Conservation (phyloP, 2,113 vertebrate genomes). For the Chloebia gouldiae region DNA sequence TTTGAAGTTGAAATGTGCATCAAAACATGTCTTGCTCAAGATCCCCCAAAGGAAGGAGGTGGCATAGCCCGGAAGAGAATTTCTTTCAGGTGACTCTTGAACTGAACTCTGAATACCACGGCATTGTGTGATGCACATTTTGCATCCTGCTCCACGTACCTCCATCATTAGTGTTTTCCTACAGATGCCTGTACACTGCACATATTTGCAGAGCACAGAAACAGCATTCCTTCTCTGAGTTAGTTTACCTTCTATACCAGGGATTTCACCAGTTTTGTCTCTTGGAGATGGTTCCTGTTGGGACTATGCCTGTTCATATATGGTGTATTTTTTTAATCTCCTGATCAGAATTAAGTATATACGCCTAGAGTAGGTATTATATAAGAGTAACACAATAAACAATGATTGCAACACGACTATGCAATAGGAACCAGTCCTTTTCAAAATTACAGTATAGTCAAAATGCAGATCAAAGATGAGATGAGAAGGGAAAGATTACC, state of each 20-base stretch:
- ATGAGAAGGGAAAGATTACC: background rate
- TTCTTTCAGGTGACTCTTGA: background rate
- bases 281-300: background rate
- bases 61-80: background rate
- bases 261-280: background rate
- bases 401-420: background rate
- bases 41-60: background rate
- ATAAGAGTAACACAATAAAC: slow-evolving; percentile 22
- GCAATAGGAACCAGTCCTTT: background rate
- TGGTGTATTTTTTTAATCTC: background rate
- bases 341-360: background rate
- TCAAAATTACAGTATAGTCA: background rate
- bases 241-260: background rate
- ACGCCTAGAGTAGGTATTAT: slow-evolving; percentile 17
- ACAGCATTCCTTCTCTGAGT: background rate
- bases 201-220: background rate
- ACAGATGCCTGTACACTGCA: background rate
- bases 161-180: background rate
- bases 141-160: background rate
- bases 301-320: background rate
- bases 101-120: background rate
- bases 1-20: background rate
- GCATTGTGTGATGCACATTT: background rate
- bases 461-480: background rate
- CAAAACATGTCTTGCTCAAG: background rate